These are phyloP conservation scores for Germaria angustata DNA, from an alignment of 2,888 invertebrate genomes.

Conservation along the genomic window DNA sequence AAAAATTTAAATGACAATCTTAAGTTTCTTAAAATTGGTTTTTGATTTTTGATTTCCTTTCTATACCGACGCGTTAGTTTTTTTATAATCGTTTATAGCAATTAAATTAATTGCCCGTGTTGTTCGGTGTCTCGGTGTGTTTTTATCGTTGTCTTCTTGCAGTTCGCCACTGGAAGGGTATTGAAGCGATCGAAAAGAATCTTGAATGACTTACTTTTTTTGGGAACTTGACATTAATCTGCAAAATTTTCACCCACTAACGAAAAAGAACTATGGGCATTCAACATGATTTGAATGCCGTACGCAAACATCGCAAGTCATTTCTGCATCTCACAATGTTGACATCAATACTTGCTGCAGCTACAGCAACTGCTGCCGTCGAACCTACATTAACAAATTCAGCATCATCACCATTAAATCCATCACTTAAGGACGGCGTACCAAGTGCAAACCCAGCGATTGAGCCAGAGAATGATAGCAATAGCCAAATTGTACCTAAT, in stretches of 20 bases:
- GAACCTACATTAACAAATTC: constrained; percentile 18
- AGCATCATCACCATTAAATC: constrained; percentile 9
- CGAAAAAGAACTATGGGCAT: constrained; percentile 70
- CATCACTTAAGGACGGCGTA: background rate
- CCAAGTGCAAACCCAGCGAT: background rate
- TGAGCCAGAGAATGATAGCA: background rate
- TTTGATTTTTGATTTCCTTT: background rate
- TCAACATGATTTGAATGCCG: constrained; percentile 72
- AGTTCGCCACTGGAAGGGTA: background rate
- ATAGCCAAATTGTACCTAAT: constrained; percentile 29
- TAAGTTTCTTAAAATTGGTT: background rate
- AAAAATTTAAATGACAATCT: constrained; percentile 6
- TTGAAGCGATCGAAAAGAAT: background rate
- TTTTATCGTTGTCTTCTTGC: constrained; percentile 1
- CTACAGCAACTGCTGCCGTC: constrained; percentile 61
- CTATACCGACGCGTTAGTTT: background rate
- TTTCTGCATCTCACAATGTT: constrained; percentile 74
- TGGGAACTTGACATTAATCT: background rate
- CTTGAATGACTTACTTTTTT: constrained; percentile 30
- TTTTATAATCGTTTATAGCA: background rate
- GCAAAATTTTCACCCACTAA: constrained; percentile 1
- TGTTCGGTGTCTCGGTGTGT: background rate
- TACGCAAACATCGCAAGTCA: constrained; percentile 69
- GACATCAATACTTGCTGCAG: constrained; percentile 74
- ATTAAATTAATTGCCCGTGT: background rate